Evolutionary conservation across 2,797 vertebrate species (phyloP).

Genomic region (Clarias laeviceps): DNA sequence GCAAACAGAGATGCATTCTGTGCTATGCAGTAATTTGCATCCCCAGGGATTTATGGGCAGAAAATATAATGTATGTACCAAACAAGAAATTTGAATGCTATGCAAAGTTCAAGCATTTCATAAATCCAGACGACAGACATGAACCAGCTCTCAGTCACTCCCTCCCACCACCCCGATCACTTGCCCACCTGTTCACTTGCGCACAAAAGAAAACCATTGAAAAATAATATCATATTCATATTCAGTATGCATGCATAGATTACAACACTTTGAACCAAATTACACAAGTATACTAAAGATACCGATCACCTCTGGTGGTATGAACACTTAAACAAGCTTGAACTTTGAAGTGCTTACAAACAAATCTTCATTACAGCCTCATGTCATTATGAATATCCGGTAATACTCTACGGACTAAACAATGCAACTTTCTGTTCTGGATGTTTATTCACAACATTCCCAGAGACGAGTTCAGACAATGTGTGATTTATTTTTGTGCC

Average conservation of each 20-base stretch:
- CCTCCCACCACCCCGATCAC: neutral
- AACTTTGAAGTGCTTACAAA: neutral
- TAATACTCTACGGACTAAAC: neutral
- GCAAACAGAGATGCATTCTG: neutral
- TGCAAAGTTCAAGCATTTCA: neutral
- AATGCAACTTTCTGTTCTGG: neutral
- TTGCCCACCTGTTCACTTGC: neutral
- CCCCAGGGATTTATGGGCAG: neutral
- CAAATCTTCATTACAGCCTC: neutral
- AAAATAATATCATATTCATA: neutral
- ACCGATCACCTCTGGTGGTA: neutral
- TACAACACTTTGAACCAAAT: neutral
- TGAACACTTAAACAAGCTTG: neutral
- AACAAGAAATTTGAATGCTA: neutral
- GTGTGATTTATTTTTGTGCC: neutral
- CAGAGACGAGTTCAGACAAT: neutral
- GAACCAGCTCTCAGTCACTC: neutral
- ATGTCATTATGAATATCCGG: neutral
- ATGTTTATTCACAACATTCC: neutral
- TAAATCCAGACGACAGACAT: neutral
- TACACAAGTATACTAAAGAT: neutral
- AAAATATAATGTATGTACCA: neutral
- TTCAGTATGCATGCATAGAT: neutral
- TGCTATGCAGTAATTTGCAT: neutral
- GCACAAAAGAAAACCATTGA: neutral